Evolutionary conservation across 2,113 vertebrate species (phyloP), one percentile per base, ranked within the genome.

Genomic region (Marmota monax): DNA sequence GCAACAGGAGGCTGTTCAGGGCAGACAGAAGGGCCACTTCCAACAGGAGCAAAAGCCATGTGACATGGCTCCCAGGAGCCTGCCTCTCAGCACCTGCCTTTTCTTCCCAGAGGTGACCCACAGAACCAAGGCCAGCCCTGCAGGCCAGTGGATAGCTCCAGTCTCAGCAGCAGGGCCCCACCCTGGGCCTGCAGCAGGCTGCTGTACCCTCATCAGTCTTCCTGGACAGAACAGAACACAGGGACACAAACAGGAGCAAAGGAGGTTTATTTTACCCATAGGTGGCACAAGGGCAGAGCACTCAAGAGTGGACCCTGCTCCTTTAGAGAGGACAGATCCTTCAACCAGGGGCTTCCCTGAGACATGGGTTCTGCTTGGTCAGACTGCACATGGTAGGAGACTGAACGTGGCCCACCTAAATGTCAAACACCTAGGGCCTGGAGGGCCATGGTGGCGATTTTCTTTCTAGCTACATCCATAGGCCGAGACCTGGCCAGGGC

Each of bases 41-140:
- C 67, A 25, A 7, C 25, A 1, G 58, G 9, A 56, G 53, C 17
- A 18, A 20, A 5, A 56, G 17, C 5, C 56, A 39, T 5, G 45
- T 0, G 7, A 51, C 14, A 2, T 0, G 39, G 11, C 7, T 45
- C 58, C 61, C 0, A 13, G 87, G 45, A 48, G 45, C 53, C 95
- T 42, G n/a, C 0, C 1, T 29, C 65, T 65, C 7, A 0, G 23
- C 2, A 2, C 72, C 1, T 13, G 39, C 1, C 3, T 1, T 25
- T 42, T 5, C 12, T 4, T 14, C 32, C 56, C 23, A 2, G 5
- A 18, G 5, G 10, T 7, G 80, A 20, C 20, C 32, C 53, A 34
- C 0, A 27, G 61, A 56, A 16, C 22, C 37, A 0, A 70, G n/a
- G 39, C 73, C 63, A 32, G 20, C 53, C 27, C 0, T 0, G 51